A percentile compares a stretch with the other conserved stretches of the same genome.
phyloP scores from a whole-genome alignment of 2,113 vertebrate species.

The Castor canadensis region DNA sequence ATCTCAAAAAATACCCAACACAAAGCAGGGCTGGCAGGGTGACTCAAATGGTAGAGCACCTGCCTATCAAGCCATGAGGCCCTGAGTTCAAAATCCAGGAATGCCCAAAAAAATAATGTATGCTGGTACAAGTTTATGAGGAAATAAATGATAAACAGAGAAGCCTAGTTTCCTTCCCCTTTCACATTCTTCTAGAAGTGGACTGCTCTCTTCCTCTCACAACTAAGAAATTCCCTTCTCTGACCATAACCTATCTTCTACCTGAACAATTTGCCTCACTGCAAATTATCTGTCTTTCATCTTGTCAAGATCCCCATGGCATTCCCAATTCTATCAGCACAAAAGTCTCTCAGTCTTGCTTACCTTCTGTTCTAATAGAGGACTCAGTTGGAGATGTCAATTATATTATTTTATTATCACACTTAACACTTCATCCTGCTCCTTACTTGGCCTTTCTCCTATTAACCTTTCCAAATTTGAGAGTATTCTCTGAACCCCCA shows the following conservation, averaged over 20 bases:
- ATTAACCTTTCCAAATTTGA: not conserved
- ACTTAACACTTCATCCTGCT: not conserved
- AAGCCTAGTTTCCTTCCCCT: not conserved
- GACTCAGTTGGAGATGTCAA: not conserved
- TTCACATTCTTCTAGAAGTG: not conserved
- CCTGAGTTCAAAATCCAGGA: too few species aligned
- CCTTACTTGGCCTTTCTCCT: not conserved
- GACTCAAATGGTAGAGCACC: too few species aligned
- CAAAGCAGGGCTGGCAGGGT: too few species aligned
- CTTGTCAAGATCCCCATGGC: not conserved
- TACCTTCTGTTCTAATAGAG: not conserved
- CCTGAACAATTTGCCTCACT: not conserved
- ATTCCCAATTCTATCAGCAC: not conserved
- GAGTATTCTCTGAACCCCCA: not conserved
- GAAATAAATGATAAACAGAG: not conserved
- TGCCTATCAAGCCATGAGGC: too few species aligned
- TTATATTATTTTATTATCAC: not conserved
- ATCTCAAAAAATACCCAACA: too few species aligned
- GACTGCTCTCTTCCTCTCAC: not conserved
- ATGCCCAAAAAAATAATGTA: not conserved
- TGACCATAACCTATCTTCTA: not conserved
- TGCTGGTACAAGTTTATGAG: not conserved
- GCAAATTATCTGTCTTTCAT: not conserved
- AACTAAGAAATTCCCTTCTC: not conserved
- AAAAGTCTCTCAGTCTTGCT: not conserved